phyloP scores from a whole-genome alignment of 2,888 invertebrate species.

The Lamproptera curius region DNA sequence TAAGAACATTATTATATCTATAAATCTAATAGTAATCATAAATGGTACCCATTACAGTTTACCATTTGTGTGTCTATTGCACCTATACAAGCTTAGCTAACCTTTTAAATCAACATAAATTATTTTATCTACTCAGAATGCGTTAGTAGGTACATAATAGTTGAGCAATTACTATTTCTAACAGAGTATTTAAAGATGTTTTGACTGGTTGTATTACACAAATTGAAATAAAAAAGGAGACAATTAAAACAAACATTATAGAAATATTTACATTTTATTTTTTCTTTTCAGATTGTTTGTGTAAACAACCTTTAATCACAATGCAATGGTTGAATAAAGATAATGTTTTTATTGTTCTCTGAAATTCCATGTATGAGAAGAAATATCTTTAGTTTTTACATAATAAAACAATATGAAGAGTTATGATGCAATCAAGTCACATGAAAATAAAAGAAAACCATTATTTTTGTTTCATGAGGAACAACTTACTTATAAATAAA shows the following conservation, averaged over 20 bases:
- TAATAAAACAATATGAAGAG: constrained; percentile 34
- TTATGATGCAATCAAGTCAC: constrained; percentile 41
- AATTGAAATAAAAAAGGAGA: too few relatives aligned
- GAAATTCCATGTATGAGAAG: constrained; percentile 26
- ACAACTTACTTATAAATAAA: constrained; percentile 19
- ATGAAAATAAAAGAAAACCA: constrained; percentile 28
- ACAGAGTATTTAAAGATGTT: too few relatives aligned
- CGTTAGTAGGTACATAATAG: too few relatives aligned
- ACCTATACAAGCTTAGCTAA: too few relatives aligned
- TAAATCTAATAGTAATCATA: too few relatives aligned
- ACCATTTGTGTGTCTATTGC: too few relatives aligned
- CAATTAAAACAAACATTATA: constrained; percentile 47
- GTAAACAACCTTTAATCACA: constrained; percentile 33
- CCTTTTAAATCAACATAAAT: too few relatives aligned
- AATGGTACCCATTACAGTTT: too few relatives aligned
- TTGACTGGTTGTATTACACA: too few relatives aligned
- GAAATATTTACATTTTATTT: constrained; percentile 70
- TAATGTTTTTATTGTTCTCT: constrained; percentile 3
- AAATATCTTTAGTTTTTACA: constrained; percentile 29
- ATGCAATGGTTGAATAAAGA: constrained; percentile 29
- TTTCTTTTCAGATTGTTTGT: constrained; percentile 36
- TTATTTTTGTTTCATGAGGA: constrained; percentile 20
- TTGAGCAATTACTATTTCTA: too few relatives aligned
- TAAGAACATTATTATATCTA: too few relatives aligned
- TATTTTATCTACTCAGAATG: too few relatives aligned